These are phyloP conservation scores for Rhingia rostrata DNA, from an alignment of 2,888 invertebrate genomes.

Conservation along the genomic window DNA sequence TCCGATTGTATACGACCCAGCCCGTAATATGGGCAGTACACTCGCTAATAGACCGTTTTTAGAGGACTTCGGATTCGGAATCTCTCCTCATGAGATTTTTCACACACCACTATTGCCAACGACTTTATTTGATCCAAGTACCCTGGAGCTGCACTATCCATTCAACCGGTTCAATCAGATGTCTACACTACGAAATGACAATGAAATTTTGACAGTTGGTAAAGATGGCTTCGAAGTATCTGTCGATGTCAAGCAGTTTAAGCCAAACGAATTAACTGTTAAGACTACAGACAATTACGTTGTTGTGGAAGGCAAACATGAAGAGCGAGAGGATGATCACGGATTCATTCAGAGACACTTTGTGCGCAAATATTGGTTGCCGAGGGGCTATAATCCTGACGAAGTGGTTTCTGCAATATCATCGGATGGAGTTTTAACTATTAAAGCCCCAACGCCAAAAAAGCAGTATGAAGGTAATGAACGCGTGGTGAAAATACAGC, in stretches of 20 bases:
- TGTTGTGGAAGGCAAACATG: conserved; percentile 88
- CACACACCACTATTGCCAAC: conserved; percentile 35
- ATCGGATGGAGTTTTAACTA: conserved; percentile 87
- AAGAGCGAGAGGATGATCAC: conserved; percentile 87
- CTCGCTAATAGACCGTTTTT: neutral
- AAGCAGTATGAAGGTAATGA: conserved; percentile 81
- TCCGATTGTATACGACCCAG: conserved; percentile 47
- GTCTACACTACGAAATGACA: neutral
- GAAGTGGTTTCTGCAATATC: conserved; percentile 88
- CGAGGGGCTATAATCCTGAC: conserved; percentile 88
- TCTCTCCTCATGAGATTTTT: conserved; percentile 61
- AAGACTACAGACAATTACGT: conserved; percentile 88
- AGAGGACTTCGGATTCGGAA: conserved; percentile 60
- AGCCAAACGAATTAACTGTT: conserved; percentile 89
- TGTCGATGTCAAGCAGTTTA: conserved; percentile 89
- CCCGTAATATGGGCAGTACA: conserved; percentile 35
- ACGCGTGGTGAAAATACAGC: conserved; percentile 87
- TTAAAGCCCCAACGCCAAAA: conserved; percentile 87
- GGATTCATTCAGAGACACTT: conserved; percentile 89
- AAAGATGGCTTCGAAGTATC: conserved; percentile 87
- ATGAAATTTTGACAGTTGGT: conserved; percentile 78
- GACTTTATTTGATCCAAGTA: conserved; percentile 83
- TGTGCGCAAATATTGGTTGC: conserved; percentile 87
- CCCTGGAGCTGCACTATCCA: conserved; percentile 88
- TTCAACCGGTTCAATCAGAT: conserved; percentile 85